Conservation (phyloP, 2,113 vertebrate species). For the Carassius gibelio region DNA sequence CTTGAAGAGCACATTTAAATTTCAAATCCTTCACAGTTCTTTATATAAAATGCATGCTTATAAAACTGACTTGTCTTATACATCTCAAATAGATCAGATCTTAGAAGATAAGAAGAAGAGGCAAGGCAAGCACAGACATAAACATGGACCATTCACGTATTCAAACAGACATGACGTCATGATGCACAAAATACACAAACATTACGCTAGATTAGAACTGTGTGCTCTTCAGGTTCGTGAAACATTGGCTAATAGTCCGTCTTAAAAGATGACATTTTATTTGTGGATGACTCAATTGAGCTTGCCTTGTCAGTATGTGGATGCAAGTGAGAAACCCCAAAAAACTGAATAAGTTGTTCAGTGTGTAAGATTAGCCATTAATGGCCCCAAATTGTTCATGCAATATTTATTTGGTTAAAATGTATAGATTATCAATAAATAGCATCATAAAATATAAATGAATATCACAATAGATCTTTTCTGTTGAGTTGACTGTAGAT, state of each 20-base stretch:
- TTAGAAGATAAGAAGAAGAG: constrained; percentile 32
- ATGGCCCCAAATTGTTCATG: too few species aligned
- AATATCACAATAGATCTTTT: not conserved
- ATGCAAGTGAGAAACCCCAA: not conserved
- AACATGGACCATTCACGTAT: constrained; percentile 26
- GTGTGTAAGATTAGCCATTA: not conserved
- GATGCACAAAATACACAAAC: constrained; percentile 45
- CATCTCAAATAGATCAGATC: constrained; percentile 16
- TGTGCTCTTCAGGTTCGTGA: constrained; percentile 24
- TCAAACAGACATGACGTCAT: constrained; percentile 43
- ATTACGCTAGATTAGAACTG: not conserved
- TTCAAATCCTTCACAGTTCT: constrained; percentile 17
- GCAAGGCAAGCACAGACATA: constrained; percentile 42
- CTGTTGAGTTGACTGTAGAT: not conserved
- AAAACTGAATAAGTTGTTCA: too few species aligned
- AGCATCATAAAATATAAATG: not conserved
- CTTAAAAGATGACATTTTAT: not conserved
- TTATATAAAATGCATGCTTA: not conserved
- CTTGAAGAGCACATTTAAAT: constrained; percentile 10
- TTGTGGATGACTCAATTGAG: not conserved
- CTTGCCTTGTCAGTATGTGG: not conserved
- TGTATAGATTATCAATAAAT: not conserved
- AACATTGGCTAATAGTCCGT: not conserved
- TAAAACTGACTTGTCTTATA: constrained; percentile 7
- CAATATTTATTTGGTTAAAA: too few species aligned